These are phyloP conservation scores for Cataglyphis cursor DNA, from an alignment of 2,888 invertebrate genomes.

Conservation along the genomic window DNA sequence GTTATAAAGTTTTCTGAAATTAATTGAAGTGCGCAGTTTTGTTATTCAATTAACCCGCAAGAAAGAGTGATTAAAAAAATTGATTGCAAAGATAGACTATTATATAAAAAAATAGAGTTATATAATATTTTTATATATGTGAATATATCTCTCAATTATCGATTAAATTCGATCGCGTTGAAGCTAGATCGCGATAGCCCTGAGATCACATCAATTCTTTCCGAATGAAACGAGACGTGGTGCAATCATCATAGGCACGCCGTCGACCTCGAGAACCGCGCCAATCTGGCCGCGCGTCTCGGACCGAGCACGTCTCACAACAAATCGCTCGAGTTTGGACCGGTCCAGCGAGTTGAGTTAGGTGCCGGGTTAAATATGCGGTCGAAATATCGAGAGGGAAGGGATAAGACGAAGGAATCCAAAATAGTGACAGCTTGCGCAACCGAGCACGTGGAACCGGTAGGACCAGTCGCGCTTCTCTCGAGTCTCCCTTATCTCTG, in stretches of 20 bases:
- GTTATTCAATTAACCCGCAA: too few relatives aligned
- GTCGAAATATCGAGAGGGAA: slow-evolving; percentile 72
- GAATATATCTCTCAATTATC: background rate
- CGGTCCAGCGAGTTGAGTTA: slow-evolving; percentile 77
- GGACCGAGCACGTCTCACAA: slow-evolving; percentile 22
- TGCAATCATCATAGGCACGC: slow-evolving; percentile 7
- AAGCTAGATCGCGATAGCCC: background rate
- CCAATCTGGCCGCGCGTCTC: slow-evolving; percentile 12
- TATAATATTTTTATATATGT: too few relatives aligned
- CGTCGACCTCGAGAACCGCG: slow-evolving; percentile 40
- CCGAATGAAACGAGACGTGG: slow-evolving; percentile 7
- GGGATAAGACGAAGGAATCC: slow-evolving; percentile 67
- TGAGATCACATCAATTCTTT: background rate
- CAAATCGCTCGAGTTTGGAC: slow-evolving; percentile 44
- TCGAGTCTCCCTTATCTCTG: background rate
- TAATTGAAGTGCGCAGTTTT: too few relatives aligned
- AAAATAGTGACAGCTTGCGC: slow-evolving; percentile 86
- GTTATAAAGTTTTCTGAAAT: too few relatives aligned
- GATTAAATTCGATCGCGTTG: background rate
- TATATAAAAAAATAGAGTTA: too few relatives aligned
- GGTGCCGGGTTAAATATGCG: slow-evolving; percentile 85
- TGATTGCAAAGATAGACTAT: too few relatives aligned
- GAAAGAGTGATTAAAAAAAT: too few relatives aligned
- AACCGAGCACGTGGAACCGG: slow-evolving; percentile 83
- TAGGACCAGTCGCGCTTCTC: background rate